Evolutionary conservation across 53 echinoderm and acorn worm genomes (phyloP).

Genomic region (Pentamera pediparva): DNA sequence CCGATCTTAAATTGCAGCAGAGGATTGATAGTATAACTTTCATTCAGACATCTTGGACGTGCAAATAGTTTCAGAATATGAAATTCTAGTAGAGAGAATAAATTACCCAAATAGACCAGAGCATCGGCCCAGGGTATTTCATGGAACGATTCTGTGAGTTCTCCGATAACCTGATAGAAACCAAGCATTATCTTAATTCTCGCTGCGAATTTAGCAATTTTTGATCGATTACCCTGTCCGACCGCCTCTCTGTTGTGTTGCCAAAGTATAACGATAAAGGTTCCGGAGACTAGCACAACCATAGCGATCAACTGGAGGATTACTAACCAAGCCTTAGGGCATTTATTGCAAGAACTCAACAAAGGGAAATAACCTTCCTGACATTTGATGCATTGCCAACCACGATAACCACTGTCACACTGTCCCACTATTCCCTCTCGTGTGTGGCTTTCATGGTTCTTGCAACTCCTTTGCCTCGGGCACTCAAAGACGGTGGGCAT

Average conservation of each 20-base stretch:
- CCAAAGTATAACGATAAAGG: not conserved
- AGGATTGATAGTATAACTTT: not conserved
- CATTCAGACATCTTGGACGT: not conserved
- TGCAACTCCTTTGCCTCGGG: not conserved
- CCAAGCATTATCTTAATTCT: not conserved
- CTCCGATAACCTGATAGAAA: not conserved
- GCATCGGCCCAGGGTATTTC: not conserved
- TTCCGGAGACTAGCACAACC: not conserved
- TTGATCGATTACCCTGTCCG: not conserved
- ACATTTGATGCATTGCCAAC: constrained; percentile 11
- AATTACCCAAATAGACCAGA: not conserved
- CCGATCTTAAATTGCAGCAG: not conserved
- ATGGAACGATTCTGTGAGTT: not conserved
- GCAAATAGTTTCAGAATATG: not conserved
- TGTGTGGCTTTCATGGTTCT: no score
- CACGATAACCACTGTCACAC: constrained; percentile 2
- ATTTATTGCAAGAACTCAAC: not conserved
- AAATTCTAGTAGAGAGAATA: no score
- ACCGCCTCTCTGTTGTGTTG: not conserved
- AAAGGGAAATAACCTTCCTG: not conserved
- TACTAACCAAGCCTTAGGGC: not conserved
- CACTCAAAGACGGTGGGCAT: not conserved
- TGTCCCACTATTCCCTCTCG: no score
- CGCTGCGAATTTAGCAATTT: not conserved
- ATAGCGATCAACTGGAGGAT: not conserved